Evolutionary conservation across 2,888 invertebrate genomes (phyloP).

Genomic region (Scaptodrosophila latifasciaeformis): DNA sequence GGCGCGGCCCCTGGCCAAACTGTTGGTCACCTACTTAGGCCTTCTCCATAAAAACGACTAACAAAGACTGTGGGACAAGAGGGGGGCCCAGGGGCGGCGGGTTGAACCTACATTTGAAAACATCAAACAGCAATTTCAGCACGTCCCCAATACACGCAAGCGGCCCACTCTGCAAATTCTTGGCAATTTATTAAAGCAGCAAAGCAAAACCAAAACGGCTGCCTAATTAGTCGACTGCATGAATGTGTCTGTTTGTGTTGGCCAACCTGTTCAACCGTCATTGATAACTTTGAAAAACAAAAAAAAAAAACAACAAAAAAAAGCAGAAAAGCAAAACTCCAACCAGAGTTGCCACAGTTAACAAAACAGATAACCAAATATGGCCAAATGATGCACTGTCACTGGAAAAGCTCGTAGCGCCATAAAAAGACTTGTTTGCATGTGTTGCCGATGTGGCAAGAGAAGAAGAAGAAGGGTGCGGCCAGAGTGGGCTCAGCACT

Average conservation of each 20-base stretch:
- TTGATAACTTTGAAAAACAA: conserved; percentile 10
- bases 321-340: background rate
- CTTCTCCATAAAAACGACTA: no score
- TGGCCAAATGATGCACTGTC: conserved; percentile 65
- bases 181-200: no score
- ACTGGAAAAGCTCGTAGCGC: conserved; percentile 62
- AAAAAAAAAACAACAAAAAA: conserved; percentile 27
- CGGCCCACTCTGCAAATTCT: no score
- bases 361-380: conserved; percentile 62
- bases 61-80: no score
- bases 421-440: conserved; percentile 65
- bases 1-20: no score
- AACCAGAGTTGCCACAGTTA: conserved; percentile 33
- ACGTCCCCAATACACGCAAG: no score
- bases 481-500: background rate
- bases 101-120: no score
- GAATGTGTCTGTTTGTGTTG: no score
- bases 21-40: no score
- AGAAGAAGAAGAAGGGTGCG: background rate
- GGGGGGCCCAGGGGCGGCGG: no score
- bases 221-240: conserved; percentile 50
- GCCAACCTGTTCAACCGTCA: conserved; percentile 9
- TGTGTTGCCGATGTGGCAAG: conserved; percentile 33
- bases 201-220: no score
- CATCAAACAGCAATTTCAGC: no score